Conservation (phyloP, 2,113 vertebrate species). For the Pachypanchax playfairii region DNA sequence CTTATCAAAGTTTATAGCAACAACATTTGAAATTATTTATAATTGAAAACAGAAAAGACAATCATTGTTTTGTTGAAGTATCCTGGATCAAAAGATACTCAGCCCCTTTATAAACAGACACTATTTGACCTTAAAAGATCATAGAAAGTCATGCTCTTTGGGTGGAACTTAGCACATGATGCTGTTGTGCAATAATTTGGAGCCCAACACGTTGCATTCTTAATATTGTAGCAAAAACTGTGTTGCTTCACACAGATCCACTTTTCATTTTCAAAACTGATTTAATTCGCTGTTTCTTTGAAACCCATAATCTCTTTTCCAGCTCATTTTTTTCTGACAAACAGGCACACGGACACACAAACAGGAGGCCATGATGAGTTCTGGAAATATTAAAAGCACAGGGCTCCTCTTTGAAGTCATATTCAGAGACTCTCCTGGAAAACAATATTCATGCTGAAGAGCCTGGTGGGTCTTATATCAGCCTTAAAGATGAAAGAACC, state of each 20-base stretch:
- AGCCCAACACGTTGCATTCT: neutral
- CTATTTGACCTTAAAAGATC: neutral
- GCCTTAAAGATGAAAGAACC: slow-evolving; percentile 71
- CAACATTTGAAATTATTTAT: neutral
- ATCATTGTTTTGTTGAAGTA: slow-evolving; percentile 20
- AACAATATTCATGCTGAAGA: slow-evolving; percentile 60
- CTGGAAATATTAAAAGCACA: slow-evolving; percentile 57
- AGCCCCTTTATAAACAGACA: slow-evolving; percentile 3
- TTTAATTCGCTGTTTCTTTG: slow-evolving; percentile 26
- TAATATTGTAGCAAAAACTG: slow-evolving; percentile 10
- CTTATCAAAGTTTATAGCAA: slow-evolving; percentile 9
- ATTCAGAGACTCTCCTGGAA: slow-evolving; percentile 61
- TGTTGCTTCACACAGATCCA: slow-evolving; percentile 3
- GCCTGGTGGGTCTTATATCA: slow-evolving; percentile 59
- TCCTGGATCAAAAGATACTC: neutral
- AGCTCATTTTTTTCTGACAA: slow-evolving; percentile 14
- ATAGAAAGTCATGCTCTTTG: neutral
- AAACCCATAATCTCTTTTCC: slow-evolving; percentile 18
- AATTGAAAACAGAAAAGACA: slow-evolving; percentile 16
- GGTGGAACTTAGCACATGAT: neutral
- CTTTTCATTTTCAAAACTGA: slow-evolving; percentile 20
- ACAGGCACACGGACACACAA: slow-evolving; percentile 11
- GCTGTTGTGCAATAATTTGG: neutral
- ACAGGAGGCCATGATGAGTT: slow-evolving; percentile 12
- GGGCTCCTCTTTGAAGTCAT: slow-evolving; percentile 59